A percentile compares a stretch with the other conserved stretches of the same genome.
phyloP scores from a whole-genome alignment of 2,888 invertebrate species.

The Sesia bembeciformis region DNA sequence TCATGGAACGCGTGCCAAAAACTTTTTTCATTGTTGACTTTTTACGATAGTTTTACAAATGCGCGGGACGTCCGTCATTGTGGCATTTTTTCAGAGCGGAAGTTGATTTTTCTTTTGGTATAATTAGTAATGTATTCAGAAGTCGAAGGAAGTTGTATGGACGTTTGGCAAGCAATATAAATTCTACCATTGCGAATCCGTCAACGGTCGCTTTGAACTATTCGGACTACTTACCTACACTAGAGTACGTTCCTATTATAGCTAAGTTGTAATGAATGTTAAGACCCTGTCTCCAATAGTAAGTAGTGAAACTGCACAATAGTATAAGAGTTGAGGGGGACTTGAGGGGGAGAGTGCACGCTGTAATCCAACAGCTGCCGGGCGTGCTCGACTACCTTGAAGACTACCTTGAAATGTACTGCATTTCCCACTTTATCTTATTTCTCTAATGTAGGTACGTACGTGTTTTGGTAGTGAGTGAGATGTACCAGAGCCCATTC shows the following conservation, averaged over 20 bases:
- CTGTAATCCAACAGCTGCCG: too few species aligned
- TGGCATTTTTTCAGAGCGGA: constrained; percentile 20
- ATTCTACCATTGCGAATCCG: constrained; percentile 20
- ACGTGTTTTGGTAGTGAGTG: too few species aligned
- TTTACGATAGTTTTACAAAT: constrained; percentile 31
- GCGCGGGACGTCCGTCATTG: constrained; percentile 14
- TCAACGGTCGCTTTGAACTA: constrained; percentile 30
- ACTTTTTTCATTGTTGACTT: constrained; percentile 52
- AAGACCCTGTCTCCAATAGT: too few species aligned
- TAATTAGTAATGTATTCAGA: background rate
- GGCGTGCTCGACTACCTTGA: too few species aligned
- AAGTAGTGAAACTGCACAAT: too few species aligned
- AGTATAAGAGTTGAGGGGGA: too few species aligned
- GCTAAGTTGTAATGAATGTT: constrained; percentile 7
- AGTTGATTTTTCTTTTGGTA: constrained; percentile 21
- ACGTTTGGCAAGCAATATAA: constrained; percentile 32
- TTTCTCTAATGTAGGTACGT: too few species aligned
- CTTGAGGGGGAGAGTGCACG: too few species aligned
- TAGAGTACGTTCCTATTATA: constrained; percentile 48
- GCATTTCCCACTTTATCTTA: too few species aligned
- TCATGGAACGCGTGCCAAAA: constrained; percentile 49
- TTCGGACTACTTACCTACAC: constrained; percentile 17
- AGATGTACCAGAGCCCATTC: too few species aligned
- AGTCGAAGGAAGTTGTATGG: constrained; percentile 17
- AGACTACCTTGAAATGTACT: too few species aligned